These are phyloP conservation scores for Oophaga pumilio DNA, from an alignment of 2,113 vertebrate genomes.

Conservation along the genomic window DNA sequence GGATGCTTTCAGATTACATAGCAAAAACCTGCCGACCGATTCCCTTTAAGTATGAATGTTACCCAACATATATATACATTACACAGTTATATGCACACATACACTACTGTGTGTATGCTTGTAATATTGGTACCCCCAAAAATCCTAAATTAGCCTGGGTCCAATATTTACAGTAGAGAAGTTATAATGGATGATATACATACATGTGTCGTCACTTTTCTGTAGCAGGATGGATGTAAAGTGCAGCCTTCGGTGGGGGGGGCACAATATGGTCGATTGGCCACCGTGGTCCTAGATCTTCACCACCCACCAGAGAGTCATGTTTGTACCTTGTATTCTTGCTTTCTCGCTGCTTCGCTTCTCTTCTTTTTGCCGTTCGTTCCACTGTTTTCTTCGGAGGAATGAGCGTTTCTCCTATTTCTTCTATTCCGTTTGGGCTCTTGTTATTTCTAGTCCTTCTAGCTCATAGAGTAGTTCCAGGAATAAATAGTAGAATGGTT, in stretches of 20 bases:
- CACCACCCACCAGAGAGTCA: neutral
- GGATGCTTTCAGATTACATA: no score
- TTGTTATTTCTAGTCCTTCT: neutral
- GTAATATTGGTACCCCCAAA: neutral
- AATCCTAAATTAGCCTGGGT: neutral
- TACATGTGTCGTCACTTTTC: no score
- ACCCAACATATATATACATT: neutral
- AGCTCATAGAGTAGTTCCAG: neutral
- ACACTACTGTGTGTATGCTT: neutral
- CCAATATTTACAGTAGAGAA: neutral
- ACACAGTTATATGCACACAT: neutral
- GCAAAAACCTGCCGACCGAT: no score
- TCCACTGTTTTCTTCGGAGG: neutral
- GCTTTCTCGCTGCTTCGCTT: neutral
- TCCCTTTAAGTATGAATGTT: no score
- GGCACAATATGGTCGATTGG: neutral
- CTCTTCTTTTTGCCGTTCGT: neutral
- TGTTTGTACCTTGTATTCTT: neutral
- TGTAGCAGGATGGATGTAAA: no score
- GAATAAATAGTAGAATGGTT: neutral
- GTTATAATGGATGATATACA: neutral
- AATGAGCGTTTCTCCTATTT: neutral
- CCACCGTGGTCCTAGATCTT: neutral
- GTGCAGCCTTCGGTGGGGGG: no score
- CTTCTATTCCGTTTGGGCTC: neutral